Evolutionary conservation across 2,113 vertebrate genomes (phyloP).

Genomic region (Okapia johnstoni): DNA sequence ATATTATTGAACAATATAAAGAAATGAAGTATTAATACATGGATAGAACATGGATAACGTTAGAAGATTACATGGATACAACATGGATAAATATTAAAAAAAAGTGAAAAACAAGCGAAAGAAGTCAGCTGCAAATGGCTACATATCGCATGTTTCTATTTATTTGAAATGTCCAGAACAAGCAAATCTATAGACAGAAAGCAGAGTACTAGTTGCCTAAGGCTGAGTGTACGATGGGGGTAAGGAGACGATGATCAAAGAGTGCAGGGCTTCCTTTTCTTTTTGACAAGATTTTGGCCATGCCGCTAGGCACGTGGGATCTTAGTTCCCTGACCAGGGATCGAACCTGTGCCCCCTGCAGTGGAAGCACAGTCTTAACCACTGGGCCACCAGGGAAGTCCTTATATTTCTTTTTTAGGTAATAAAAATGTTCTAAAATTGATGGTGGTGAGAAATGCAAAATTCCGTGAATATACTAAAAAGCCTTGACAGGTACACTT

Average conservation of each 20-base stretch:
- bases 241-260: background rate
- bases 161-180: background rate
- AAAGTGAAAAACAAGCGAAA: background rate
- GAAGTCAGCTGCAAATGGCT: background rate
- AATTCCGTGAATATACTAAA: background rate
- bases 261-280: background rate
- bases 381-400: background rate
- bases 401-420: background rate
- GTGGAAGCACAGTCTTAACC: background rate
- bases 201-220: background rate
- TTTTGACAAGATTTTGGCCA: background rate
- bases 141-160: background rate
- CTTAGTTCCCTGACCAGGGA: background rate
- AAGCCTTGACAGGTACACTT: background rate
- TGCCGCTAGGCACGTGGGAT: background rate
- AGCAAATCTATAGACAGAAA: background rate
- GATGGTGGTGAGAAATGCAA: background rate
- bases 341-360: background rate
- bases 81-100: background rate
- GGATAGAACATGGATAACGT: background rate
- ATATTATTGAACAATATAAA: background rate
- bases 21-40: background rate
- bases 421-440: constrained; percentile 4
- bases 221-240: rapidly evolving
- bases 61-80: background rate